Percentiles rank a stretch among this genome's conserved stretches.
Evolutionary conservation across 2,888 invertebrate species (phyloP).

Genomic region (Mechanitis messenoides): DNA sequence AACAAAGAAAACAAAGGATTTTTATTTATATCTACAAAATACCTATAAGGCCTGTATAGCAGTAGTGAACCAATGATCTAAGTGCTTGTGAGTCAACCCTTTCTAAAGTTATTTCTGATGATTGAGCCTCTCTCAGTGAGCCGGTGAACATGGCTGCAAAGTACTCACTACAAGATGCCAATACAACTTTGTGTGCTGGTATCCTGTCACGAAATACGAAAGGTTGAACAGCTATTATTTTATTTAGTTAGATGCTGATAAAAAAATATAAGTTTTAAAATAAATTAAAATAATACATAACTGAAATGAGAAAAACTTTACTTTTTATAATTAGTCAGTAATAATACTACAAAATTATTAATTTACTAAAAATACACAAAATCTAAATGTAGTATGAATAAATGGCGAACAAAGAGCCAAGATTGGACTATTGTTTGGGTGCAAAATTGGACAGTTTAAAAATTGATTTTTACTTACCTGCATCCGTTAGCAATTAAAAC

Average conservation of each 20-base stretch:
- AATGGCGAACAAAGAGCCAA: conserved; percentile 23
- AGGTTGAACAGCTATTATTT: no score
- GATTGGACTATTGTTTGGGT: not conserved
- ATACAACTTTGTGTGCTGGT: conserved; percentile 89
- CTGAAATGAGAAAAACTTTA: no score
- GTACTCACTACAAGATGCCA: conserved; percentile 95
- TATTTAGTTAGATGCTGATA: conserved; percentile 6
- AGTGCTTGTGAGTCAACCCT: conserved; percentile 92
- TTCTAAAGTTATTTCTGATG: conserved; percentile 89
- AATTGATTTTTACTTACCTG: conserved; percentile 59
- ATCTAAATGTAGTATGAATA: conserved; percentile 8
- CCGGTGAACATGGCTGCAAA: conserved; percentile 97
- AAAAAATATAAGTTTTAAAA: no score
- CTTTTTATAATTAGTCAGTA: no score
- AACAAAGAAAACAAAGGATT: conserved; percentile 21
- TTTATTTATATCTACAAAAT: conserved; percentile 25
- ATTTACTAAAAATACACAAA: conserved; percentile 8
- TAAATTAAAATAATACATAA: no score
- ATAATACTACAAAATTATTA: not conserved
- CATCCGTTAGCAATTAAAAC: conserved; percentile 87
- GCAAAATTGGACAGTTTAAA: not conserved
- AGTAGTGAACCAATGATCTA: conserved; percentile 89
- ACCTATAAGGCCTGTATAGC: conserved; percentile 89
- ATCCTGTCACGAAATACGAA: conserved; percentile 65
- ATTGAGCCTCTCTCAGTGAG: conserved; percentile 87